Percentiles rank a stretch among this genome's conserved stretches.
Evolutionary conservation across 2,888 invertebrate genomes (phyloP).

Genomic region (Machimus atricapillus): DNA sequence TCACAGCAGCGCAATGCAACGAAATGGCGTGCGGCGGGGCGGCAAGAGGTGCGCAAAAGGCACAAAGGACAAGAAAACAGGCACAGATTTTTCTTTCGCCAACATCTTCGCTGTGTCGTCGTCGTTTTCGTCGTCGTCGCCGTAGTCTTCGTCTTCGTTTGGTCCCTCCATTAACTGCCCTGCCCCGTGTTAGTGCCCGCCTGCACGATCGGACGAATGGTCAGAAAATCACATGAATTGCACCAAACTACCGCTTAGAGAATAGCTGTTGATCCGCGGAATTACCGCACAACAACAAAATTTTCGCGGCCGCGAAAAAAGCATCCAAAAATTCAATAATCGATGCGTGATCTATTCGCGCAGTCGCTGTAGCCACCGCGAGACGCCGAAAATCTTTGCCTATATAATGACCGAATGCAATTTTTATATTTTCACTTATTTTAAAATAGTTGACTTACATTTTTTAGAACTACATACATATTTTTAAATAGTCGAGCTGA

Average conservation of each 20-base stretch:
- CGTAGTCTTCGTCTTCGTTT: too few relatives aligned
- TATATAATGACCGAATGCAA: too few relatives aligned
- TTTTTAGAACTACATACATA: too few relatives aligned
- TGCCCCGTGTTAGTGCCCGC: background rate
- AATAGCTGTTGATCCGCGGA: background rate
- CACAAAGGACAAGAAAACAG: background rate
- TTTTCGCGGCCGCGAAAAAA: background rate
- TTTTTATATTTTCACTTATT: too few relatives aligned
- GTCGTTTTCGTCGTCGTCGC: background rate
- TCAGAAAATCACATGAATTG: background rate
- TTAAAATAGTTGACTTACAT: too few relatives aligned
- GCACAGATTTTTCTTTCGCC: background rate
- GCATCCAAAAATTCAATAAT: too few relatives aligned
- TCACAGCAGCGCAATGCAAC: background rate
- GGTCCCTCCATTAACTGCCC: background rate
- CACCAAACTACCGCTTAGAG: background rate
- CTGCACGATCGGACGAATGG: background rate
- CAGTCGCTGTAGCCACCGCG: too few relatives aligned
- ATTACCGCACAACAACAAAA: background rate
- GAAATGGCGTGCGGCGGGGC: too few relatives aligned
- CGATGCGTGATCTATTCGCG: too few relatives aligned
- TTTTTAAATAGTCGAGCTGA: too few relatives aligned
- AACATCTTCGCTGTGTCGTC: background rate
- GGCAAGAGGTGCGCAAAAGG: background rate
- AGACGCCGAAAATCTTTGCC: too few relatives aligned